A percentile compares a stretch with the other conserved stretches of the same genome.
phyloP scores from a whole-genome alignment of 1,140 invertebrate genomes.

The Cydia strobilella region DNA sequence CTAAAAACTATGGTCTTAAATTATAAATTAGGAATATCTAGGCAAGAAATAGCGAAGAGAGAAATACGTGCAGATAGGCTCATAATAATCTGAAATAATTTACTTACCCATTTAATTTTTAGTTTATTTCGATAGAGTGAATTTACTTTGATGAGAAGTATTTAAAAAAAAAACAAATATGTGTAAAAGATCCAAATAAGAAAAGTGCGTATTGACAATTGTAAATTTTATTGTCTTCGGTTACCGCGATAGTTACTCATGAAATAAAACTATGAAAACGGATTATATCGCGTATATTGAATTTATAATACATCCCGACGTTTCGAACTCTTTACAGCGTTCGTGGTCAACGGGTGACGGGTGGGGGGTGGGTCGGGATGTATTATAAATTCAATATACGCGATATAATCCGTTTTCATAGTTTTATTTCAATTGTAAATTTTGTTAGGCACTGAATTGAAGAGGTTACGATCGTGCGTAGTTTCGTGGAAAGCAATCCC shows the following conservation, averaged over 20 bases:
- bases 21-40: slow-evolving; percentile 1
- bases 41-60: slow-evolving; percentile 17
- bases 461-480: no score
- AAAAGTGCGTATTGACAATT: background rate
- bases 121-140: background rate
- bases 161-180: background rate
- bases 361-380: no score
- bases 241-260: no score
- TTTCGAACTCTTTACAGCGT: no score
- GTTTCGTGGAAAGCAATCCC: background rate
- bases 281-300: no score
- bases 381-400: no score
- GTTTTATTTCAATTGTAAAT: no score
- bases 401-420: no score
- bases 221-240: no score
- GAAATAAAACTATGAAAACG: no score
- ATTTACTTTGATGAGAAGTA: background rate
- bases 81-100: slow-evolving; percentile 35
- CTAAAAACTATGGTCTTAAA: background rate
- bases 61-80: slow-evolving; percentile 16
- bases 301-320: no score
- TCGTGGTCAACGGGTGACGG: no score
- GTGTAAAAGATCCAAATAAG: background rate
- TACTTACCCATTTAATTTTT: slow-evolving; percentile 21
- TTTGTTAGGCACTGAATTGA: background rate